phyloP scores from a whole-genome alignment of 2,113 vertebrate species.

The Ceyx cyanopectus region DNA sequence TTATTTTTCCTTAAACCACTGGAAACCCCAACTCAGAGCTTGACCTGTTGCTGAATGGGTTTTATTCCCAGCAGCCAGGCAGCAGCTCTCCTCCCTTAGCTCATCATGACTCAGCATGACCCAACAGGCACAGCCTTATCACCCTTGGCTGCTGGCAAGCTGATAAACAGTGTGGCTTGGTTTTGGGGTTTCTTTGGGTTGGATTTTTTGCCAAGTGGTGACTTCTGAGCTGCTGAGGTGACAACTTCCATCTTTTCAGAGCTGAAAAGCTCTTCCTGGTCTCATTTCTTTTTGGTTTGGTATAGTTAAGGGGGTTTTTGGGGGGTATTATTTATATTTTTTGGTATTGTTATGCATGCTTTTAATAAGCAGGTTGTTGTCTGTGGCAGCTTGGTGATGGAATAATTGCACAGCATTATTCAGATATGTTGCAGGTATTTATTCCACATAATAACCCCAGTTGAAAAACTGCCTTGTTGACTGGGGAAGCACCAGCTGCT shows the following conservation, averaged over 20 bases:
- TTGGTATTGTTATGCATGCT: background rate
- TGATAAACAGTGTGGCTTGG: background rate
- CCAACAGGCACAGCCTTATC: background rate
- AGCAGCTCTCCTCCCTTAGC: background rate
- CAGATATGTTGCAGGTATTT: background rate
- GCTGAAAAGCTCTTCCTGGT: background rate
- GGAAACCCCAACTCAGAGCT: background rate
- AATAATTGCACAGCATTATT: background rate
- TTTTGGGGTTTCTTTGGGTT: too few relatives aligned
- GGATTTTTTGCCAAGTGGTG: background rate
- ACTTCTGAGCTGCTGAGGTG: background rate
- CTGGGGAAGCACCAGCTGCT: background rate
- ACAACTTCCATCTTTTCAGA: background rate
- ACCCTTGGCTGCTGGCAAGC: background rate
- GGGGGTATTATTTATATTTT: background rate
- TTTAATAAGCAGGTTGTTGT: background rate
- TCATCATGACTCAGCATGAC: conserved; percentile 42
- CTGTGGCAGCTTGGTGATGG: background rate
- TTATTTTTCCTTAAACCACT: too few relatives aligned
- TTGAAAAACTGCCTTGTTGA: background rate
- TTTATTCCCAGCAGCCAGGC: background rate
- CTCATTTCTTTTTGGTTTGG: background rate
- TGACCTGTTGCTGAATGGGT: background rate
- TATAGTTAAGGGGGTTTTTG: background rate
- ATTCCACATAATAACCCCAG: background rate